phyloP scores from a whole-genome alignment of 1,140 invertebrate species.

The Carposina sasakii region DNA sequence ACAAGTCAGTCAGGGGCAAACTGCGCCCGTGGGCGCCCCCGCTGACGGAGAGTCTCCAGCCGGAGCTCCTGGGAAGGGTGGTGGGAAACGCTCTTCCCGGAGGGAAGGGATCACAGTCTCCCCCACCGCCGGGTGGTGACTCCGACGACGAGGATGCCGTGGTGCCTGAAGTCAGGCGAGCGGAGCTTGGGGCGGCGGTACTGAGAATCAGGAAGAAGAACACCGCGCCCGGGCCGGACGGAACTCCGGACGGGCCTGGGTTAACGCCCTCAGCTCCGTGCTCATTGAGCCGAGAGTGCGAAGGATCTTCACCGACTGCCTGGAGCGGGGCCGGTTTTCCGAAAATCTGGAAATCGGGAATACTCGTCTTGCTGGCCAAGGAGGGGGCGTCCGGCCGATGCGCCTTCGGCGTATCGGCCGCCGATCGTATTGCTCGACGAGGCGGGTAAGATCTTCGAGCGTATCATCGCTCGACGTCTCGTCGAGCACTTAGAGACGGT shows the following conservation, averaged over 20 bases:
- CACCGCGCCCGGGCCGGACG: background rate
- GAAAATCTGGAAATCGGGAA: background rate
- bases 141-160: background rate
- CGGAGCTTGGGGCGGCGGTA: background rate
- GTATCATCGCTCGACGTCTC: background rate
- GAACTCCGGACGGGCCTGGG: background rate
- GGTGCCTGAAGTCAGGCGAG: background rate
- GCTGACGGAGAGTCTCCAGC: background rate
- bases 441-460: background rate
- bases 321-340: background rate
- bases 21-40: background rate
- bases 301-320: background rate
- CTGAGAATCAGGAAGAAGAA: background rate
- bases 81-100: background rate
- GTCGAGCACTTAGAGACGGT: background rate
- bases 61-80: background rate
- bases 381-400: background rate
- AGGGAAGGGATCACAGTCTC: background rate
- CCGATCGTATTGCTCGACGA: conserved; percentile 3
- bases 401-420: too few species aligned
- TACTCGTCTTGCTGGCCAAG: background rate
- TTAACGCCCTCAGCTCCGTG: background rate
- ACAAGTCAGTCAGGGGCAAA: background rate
- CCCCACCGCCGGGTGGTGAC: background rate
- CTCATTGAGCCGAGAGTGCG: too few species aligned